These are phyloP conservation scores for Leptopilina drosophilae DNA, from an alignment of 2,888 invertebrate genomes.

Conservation along the genomic window DNA sequence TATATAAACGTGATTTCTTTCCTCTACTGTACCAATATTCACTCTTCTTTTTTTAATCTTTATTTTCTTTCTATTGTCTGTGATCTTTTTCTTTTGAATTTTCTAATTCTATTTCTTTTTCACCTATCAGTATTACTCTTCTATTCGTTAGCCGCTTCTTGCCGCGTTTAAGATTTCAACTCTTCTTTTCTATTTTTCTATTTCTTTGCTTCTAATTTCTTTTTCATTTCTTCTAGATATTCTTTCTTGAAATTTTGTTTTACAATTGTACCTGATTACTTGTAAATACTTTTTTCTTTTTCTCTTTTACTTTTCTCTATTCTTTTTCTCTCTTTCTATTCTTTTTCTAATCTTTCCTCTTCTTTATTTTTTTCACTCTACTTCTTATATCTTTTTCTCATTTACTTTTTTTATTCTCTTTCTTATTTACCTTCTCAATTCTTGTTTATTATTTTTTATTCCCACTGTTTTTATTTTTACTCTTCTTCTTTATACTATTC, in stretches of 20 bases:
- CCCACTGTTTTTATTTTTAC: background rate
- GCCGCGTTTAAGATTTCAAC: constrained; percentile 18
- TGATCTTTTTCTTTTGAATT: background rate
- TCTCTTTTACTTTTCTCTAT: constrained; percentile 11
- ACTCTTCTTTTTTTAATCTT: background rate
- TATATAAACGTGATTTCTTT: background rate
- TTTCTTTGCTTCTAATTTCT: background rate
- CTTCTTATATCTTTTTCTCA: constrained; percentile 25
- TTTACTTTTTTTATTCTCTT: background rate
- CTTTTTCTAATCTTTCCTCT: constrained; percentile 11
- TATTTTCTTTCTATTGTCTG: background rate
- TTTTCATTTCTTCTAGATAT: background rate
- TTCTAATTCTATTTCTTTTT: background rate
- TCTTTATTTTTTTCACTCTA: background rate
- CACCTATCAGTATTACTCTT: constrained; percentile 41
- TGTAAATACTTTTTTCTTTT: constrained; percentile 45
- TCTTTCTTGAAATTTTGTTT: background rate
- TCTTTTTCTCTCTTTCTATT: background rate
- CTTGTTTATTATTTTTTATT: background rate
- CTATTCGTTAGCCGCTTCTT: constrained; percentile 20
- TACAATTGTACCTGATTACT: constrained; percentile 32
- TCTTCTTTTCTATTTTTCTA: background rate
- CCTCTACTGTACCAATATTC: background rate
- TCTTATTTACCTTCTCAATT: constrained; percentile 15
- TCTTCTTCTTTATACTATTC: background rate